A percentile compares a stretch with the other conserved stretches of the same genome.
Evolutionary conservation across 2,888 invertebrate genomes (phyloP).

Genomic region (Odontomyia ornata): DNA sequence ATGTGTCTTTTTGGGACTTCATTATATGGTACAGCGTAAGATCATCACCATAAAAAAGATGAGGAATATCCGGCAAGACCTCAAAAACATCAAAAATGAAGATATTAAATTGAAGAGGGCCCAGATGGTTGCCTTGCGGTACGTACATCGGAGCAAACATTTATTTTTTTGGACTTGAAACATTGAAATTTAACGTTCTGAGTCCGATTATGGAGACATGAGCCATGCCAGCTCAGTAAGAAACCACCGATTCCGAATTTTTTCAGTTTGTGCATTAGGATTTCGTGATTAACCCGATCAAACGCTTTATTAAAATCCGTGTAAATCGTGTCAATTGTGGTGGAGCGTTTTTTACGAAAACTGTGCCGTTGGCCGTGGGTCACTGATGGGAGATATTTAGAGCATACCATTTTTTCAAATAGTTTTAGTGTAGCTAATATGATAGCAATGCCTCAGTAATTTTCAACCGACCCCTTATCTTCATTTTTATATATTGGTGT

Average conservation of each 20-base stretch:
- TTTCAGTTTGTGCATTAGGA: background rate
- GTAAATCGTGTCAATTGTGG: background rate
- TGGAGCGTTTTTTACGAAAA: too few relatives aligned
- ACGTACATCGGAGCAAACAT: background rate
- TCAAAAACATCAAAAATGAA: conserved; percentile 11
- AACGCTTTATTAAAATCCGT: background rate
- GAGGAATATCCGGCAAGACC: background rate
- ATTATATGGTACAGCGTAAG: background rate
- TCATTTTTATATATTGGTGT: background rate
- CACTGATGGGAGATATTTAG: too few relatives aligned
- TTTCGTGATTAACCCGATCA: background rate
- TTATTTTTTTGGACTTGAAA: background rate
- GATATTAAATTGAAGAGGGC: conserved; percentile 27
- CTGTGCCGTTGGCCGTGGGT: too few relatives aligned
- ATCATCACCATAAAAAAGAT: conserved; percentile 4
- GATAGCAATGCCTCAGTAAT: background rate
- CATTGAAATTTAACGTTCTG: conserved; percentile 27
- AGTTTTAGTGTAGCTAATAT: too few relatives aligned
- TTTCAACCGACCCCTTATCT: background rate
- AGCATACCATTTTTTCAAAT: too few relatives aligned
- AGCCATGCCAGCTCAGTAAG: background rate
- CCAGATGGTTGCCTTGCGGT: conserved; percentile 30
- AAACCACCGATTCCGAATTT: background rate
- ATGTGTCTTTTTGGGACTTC: background rate
- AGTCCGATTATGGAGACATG: background rate